Evolutionary conservation across 2,113 vertebrate species (phyloP), one percentile per base, ranked within the genome.

Genomic region (Xerus inauris): DNA sequence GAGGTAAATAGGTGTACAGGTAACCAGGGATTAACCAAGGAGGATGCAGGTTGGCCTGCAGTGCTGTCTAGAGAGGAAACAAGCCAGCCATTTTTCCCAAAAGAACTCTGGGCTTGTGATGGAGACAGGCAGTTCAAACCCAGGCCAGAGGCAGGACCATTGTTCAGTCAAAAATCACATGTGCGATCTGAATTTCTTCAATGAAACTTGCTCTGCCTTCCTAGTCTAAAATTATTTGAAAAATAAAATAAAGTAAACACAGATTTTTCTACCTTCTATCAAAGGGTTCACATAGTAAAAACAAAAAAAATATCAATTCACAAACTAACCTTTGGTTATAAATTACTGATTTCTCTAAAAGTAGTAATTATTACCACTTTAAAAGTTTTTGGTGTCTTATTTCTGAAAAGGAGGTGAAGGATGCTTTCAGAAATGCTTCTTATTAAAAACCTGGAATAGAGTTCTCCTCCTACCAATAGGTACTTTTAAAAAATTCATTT

Each of bases 351-450:
- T 79, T 86, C 51, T 91, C 3, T 38, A 84, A 87, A 80, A 82
- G 73, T 83, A 75, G 42, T 75, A 72, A 91, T 83, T 95, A 87
- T 84, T 35, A 1, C 8, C 57, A 72, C 35, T 94, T 73, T 83
- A 57, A 71, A 64, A 45, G 16, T 28, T 49, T 88, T 0, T 38
- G 69, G 26, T 72, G 51, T 51, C 8, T 84, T 51, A 51, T 93
- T 81, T 85, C 28, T 83, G 32, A 49, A 38, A 84, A 72, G 75
- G 35, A 20, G 11, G 17, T 77, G 32, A 77, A 47, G 17, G 30
- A 40, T 67, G 13, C 11, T 38, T 94, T 91, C 10, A 91, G 35
- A 76, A 88, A 91, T 75, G 8, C 79, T 88, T 88, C n/a, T 57
- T 45, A 28, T 2, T 94, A 85, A 75, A 96, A 88, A 73, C 6